A percentile compares a stretch with the other conserved stretches of the same genome.
phyloP scores from a whole-genome alignment of 1,140 invertebrate genomes.

The Lepidurus arcticus region DNA sequence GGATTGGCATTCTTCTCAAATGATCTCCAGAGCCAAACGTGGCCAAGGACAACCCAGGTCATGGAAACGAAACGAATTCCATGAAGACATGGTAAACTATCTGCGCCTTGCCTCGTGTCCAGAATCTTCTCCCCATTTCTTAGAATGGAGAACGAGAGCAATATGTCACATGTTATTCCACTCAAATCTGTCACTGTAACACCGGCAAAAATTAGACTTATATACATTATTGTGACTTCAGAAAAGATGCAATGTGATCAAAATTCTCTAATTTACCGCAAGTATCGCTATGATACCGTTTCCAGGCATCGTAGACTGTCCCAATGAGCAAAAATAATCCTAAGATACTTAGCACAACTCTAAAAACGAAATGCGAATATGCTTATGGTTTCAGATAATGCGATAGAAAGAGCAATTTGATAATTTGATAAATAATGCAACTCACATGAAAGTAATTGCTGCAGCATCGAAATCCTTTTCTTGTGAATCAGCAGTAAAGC shows the following conservation, averaged over 20 bases:
- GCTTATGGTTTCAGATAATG: too few relatives aligned
- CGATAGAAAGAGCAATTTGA: not conserved
- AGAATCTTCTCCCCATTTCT: slow-evolving; percentile 44
- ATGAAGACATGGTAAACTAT: slow-evolving; percentile 74
- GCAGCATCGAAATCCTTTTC: not conserved
- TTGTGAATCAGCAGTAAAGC: not conserved
- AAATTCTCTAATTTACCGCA: too few relatives aligned
- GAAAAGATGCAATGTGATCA: too few relatives aligned
- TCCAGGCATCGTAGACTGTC: slow-evolving; percentile 26
- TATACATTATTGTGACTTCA: too few relatives aligned
- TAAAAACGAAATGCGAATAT: not conserved
- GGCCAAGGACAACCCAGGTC: slow-evolving; percentile 87
- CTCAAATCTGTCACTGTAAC: not conserved
- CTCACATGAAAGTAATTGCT: slow-evolving; percentile 23
- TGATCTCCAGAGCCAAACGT: slow-evolving; percentile 56
- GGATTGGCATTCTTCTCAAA: slow-evolving; percentile 29
- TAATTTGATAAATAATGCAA: not conserved
- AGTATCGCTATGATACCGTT: not conserved
- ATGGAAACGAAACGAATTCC: slow-evolving; percentile 77
- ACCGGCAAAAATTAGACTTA: too few relatives aligned
- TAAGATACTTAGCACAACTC: slow-evolving; percentile 2
- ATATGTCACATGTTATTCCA: not conserved
- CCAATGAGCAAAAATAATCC: slow-evolving; percentile 24
- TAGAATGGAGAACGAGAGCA: slow-evolving; percentile 45
- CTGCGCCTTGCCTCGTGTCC: slow-evolving; percentile 49